These are phyloP conservation scores for Perizoma flavofasciatum DNA, from an alignment of 2,888 invertebrate genomes.

Conservation along the genomic window DNA sequence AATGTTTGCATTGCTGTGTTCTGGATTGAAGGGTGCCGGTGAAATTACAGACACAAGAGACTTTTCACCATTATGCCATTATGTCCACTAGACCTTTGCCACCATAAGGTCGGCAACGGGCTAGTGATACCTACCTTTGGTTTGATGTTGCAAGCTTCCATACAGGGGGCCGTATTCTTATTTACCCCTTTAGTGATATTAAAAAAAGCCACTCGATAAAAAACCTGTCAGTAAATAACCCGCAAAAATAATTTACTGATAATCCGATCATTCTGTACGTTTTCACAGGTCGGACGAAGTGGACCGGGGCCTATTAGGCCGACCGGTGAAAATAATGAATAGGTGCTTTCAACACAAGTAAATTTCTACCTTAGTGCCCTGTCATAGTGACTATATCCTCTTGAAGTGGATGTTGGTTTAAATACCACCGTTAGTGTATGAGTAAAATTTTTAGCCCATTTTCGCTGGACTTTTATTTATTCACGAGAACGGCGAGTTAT, in stretches of 20 bases:
- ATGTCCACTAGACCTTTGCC: too few relatives aligned
- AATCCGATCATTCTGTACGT: slow-evolving; percentile 25
- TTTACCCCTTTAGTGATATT: too few relatives aligned
- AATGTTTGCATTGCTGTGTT: too few relatives aligned
- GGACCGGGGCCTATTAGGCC: slow-evolving; percentile 11
- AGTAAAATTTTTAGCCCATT: slow-evolving; percentile 45
- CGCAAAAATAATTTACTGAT: slow-evolving; percentile 17
- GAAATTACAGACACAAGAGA: too few relatives aligned
- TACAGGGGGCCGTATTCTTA: too few relatives aligned
- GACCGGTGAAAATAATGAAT: slow-evolving; percentile 29
- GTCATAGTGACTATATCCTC: slow-evolving; percentile 11
- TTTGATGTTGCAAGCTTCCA: too few relatives aligned
- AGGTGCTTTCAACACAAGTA: slow-evolving; percentile 2
- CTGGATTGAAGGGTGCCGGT: too few relatives aligned
- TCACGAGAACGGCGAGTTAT: not conserved
- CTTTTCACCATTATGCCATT: too few relatives aligned
- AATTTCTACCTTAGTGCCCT: slow-evolving; percentile 1
- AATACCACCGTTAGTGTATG: slow-evolving; percentile 42
- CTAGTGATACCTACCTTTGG: too few relatives aligned
- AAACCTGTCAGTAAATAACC: slow-evolving; percentile 10
- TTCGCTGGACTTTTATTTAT: slow-evolving; percentile 41
- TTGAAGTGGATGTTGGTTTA: not conserved
- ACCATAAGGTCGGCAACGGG: too few relatives aligned
- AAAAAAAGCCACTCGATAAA: not conserved
- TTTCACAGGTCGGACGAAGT: slow-evolving; percentile 20